These are phyloP conservation scores for Pseudachorutes palmiensis DNA, from an alignment of 1,140 invertebrate genomes.

Conservation along the genomic window DNA sequence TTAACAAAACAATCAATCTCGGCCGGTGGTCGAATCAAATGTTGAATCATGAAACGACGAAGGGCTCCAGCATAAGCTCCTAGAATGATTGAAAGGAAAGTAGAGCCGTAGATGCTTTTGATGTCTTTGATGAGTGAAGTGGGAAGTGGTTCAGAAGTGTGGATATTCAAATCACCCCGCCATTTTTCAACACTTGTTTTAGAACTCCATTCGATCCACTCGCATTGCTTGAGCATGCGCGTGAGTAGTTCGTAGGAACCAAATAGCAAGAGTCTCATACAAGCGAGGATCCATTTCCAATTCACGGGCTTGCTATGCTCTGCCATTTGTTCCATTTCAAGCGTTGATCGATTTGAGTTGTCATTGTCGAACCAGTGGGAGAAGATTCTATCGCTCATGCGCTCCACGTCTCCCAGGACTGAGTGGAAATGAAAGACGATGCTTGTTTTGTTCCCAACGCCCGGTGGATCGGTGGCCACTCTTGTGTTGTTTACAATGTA, in stretches of 20 bases:
- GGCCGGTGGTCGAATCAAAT: neutral
- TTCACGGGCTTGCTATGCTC: neutral
- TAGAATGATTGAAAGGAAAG: neutral
- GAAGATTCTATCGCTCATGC: neutral
- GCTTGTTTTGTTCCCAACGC: neutral
- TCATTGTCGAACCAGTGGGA: neutral
- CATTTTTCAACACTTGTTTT: neutral
- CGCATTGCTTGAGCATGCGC: neutral
- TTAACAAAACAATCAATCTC: neutral
- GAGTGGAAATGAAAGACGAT: neutral
- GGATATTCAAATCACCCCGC: neutral
- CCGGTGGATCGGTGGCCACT: neutral
- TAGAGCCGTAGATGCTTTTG: neutral
- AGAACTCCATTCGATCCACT: neutral
- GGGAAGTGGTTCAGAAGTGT: neutral
- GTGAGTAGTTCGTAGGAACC: neutral
- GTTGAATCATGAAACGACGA: neutral
- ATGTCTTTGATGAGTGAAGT: neutral
- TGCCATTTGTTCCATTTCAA: no score
- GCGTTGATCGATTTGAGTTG: neutral
- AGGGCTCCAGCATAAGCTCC: slow-evolving; percentile 1
- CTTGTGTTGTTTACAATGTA: neutral
- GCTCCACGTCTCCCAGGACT: neutral
- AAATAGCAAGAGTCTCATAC: neutral
- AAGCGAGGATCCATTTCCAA: neutral